Evolutionary conservation across 2,888 invertebrate genomes (phyloP), one percentile per base, ranked within the genome.

Genomic region (Drosophila acutilabella): DNA sequence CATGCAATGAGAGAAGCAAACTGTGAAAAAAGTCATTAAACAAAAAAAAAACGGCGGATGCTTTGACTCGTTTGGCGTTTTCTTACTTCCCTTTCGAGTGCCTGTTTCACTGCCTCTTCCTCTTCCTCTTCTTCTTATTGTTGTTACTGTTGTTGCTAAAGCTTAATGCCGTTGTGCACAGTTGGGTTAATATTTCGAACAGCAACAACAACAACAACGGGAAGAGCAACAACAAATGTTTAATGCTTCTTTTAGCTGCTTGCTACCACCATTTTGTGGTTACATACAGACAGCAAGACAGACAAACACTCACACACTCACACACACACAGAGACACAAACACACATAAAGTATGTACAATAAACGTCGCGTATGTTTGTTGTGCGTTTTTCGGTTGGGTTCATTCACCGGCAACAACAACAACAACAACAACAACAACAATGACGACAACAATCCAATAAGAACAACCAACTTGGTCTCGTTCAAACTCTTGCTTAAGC

Each of bases 121-220:
- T 36, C 33, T 36, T 36, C 11, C 13, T 36, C 13, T 1, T 1
- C 36, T 33, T 44, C 41, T 48, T 38, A 50, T 7, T 60, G 58
- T 75, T 52, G 40, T 65, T 57, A 40, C 41, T 50, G 52, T 20
- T 59, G 57, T 20, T 64, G 59, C 64, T 58, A 50, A 44, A 47
- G 74, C 57, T 74, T 79, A 74, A 68, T 81, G 79, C 71, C 71
- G 72, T 80, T 80, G 83, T 80, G 80, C 83, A 80, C 80, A 80
- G 83, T 83, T 81, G 84, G 80, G 78, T 78, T 81, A 83, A 81
- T 78, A 83, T 71, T 81, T 78, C 68, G 64, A 74, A 51, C 16
- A 45, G 41, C 13, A 51, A 45, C 26, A 48, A 20, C 16, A 45
- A 47, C 13, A 51, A 45, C 26, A 48, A 20, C 23, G 45, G 52